Evolutionary conservation across 2,888 invertebrate species (phyloP).

Genomic region (Muschampia plurimacula): DNA sequence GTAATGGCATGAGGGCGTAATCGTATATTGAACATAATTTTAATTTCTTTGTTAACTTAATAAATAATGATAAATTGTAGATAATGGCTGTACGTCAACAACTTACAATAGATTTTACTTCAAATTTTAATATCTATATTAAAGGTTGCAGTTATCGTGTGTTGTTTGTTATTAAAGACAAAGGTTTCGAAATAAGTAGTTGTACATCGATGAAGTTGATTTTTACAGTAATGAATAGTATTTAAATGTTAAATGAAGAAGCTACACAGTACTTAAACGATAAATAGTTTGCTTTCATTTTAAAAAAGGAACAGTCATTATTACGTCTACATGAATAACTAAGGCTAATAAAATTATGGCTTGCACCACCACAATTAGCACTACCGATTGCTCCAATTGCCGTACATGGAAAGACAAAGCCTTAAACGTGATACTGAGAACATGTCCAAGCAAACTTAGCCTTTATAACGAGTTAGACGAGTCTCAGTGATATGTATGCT

Average conservation of each 20-base stretch:
- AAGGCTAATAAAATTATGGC: slow-evolving; percentile 12
- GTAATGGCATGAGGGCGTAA: slow-evolving; percentile 33
- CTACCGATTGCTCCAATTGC: slow-evolving; percentile 15
- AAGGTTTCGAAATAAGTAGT: slow-evolving; percentile 16
- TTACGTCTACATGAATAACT: slow-evolving; percentile 11
- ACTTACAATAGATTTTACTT: slow-evolving; percentile 5
- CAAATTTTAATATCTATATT: background rate
- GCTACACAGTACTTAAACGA: background rate
- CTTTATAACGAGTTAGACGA: slow-evolving; percentile 40
- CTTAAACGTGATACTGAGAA: slow-evolving; percentile 10
- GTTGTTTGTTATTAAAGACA: slow-evolving; percentile 5
- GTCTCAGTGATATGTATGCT: slow-evolving; percentile 36
- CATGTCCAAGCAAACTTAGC: slow-evolving; percentile 34
- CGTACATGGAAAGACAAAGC: slow-evolving; percentile 25
- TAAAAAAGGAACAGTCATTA: background rate
- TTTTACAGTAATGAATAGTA: background rate
- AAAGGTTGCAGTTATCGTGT: slow-evolving; percentile 16
- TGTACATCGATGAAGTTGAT: slow-evolving; percentile 2
- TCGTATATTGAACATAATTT: slow-evolving; percentile 25
- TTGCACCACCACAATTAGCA: slow-evolving; percentile 18
- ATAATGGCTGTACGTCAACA: background rate
- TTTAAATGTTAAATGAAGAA: background rate
- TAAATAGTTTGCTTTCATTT: background rate
- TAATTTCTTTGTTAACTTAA: background rate
- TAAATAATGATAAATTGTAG: background rate